phyloP scores from a whole-genome alignment of 2,888 invertebrate species.

The Cosmorhoe ocellata region DNA sequence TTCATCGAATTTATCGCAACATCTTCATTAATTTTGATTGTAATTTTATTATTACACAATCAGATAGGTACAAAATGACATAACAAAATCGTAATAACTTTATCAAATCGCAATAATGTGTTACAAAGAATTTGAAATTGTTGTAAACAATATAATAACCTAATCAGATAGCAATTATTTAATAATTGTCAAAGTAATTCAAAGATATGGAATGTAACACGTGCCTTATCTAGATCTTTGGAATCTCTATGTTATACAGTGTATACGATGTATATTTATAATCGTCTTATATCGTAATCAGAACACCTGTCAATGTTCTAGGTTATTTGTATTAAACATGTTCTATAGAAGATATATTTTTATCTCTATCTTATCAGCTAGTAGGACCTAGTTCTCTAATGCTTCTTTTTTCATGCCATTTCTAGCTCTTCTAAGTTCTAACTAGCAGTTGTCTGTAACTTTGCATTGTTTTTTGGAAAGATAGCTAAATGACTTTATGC shows the following conservation, averaged over 20 bases:
- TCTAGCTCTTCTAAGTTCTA: no score
- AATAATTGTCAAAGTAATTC: conserved; percentile 26
- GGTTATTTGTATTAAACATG: conserved; percentile 19
- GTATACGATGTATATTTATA: no score
- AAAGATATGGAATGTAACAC: conserved; percentile 28
- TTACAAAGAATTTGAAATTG: conserved; percentile 32
- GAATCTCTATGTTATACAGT: conserved; percentile 32
- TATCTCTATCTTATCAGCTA: background rate
- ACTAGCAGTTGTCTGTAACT: no score
- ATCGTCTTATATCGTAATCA: conserved; percentile 15
- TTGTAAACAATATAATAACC: conserved; percentile 26
- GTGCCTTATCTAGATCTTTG: conserved; percentile 29
- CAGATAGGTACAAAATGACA: conserved; percentile 37
- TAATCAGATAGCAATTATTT: conserved; percentile 24
- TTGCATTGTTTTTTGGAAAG: no score
- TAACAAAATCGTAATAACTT: conserved; percentile 35
- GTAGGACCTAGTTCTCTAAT: background rate
- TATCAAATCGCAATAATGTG: conserved; percentile 33
- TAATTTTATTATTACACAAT: conserved; percentile 29
- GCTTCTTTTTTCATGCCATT: no score
- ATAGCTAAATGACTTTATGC: no score
- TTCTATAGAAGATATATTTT: background rate
- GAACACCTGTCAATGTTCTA: conserved; percentile 28
- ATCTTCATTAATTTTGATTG: conserved; percentile 20
- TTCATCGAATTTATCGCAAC: conserved; percentile 19